Conservation (phyloP, 2,113 vertebrate genomes). For the Orycteropus afer region DNA sequence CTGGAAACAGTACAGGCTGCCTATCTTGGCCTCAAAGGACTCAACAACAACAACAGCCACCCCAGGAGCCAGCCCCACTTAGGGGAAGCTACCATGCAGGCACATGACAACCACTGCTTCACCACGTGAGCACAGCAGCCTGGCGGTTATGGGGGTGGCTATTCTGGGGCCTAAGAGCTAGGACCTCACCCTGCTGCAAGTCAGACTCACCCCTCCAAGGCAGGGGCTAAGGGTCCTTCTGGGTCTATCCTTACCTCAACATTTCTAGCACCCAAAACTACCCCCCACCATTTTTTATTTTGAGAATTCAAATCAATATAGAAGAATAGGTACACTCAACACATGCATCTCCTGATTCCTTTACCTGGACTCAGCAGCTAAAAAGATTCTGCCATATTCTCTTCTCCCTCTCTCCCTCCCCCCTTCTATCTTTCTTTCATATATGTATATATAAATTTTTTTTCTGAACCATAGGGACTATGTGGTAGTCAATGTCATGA, state of each 20-base stretch:
- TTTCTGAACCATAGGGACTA: neutral
- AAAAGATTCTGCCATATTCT: neutral
- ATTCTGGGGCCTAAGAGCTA: neutral
- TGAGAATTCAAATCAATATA: neutral
- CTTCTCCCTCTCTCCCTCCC: neutral
- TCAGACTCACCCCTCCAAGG: neutral
- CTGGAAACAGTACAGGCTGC: conserved; percentile 84
- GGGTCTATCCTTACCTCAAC: neutral
- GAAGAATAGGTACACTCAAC: neutral
- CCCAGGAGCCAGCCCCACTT: conserved; percentile 53
- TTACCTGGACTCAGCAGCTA: neutral
- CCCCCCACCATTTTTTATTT: neutral
- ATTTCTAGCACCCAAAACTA: neutral
- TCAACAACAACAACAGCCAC: conserved; percentile 89
- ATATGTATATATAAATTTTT: too few species aligned
- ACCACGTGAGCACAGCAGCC: conserved; percentile 84
- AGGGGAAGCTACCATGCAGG: conserved; percentile 35
- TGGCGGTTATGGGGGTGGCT: neutral
- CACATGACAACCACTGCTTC: conserved; percentile 84
- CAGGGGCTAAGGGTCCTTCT: neutral
- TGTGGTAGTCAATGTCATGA: neutral
- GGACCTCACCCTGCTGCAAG: neutral
- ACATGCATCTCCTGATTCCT: neutral
- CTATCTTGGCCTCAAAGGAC: conserved; percentile 87
- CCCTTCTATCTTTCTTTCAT: neutral